These are phyloP conservation scores for Empis stercorea DNA, from an alignment of 2,888 invertebrate genomes.

Conservation along the genomic window DNA sequence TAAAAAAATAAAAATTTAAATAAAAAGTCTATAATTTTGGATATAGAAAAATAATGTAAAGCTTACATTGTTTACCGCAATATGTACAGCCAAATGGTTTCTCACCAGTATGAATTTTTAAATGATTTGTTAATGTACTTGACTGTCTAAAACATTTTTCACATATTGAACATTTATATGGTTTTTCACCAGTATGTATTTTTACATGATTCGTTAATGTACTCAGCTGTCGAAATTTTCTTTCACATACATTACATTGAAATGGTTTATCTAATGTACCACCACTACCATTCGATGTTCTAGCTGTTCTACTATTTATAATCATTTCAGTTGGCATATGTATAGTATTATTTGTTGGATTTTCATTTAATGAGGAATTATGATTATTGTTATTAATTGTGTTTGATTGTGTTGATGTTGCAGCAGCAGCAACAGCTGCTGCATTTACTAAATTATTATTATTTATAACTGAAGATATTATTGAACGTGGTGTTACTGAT, in stretches of 20 bases:
- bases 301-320: not conserved
- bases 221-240: constrained; percentile 36
- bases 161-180: constrained; percentile 37
- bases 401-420: not conserved
- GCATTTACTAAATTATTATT: not conserved
- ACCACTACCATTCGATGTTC: not conserved
- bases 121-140: constrained; percentile 36
- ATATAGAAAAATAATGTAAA: not conserved
- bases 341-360: too few relatives aligned
- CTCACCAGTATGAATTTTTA: constrained; percentile 37
- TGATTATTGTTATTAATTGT: not conserved
- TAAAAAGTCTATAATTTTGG: not conserved
- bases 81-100: constrained; percentile 35
- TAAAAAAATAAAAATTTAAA: not conserved
- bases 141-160: constrained; percentile 37
- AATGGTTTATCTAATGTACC: constrained; percentile 32
- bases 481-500: not conserved
- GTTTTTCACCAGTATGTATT: constrained; percentile 37
- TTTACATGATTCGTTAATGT: constrained; percentile 37
- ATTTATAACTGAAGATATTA: too few relatives aligned
- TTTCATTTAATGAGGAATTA: not conserved
- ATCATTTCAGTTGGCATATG: not conserved
- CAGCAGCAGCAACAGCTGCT: not conserved
- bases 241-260: constrained; percentile 36
- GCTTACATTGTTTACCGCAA: constrained; percentile 30